Conservation (phyloP, 2,113 vertebrate genomes). For the Myrmecobius fasciatus region DNA sequence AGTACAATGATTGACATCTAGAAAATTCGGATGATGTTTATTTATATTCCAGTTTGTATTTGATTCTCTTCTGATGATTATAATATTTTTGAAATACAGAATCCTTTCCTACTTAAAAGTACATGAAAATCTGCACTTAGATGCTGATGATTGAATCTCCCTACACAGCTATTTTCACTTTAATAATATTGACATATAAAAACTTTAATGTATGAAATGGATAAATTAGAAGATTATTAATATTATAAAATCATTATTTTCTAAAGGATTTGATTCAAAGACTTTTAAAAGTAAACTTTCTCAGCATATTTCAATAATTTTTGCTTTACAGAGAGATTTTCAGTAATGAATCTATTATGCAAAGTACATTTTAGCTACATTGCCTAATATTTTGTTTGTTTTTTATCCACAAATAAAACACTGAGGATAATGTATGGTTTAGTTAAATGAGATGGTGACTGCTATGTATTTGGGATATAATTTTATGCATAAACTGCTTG, state of each 20-base stretch:
- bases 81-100: not conserved
- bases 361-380: not conserved
- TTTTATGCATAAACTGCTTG: not conserved
- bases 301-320: not conserved
- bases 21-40: not conserved
- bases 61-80: not conserved
- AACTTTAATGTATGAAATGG: not conserved
- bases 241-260: conserved; percentile 25
- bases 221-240: not conserved
- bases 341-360: not conserved
- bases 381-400: not conserved
- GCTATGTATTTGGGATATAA: not conserved
- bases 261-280: conserved; percentile 17
- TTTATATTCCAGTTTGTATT: not conserved
- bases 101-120: not conserved
- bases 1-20: not conserved
- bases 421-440: not conserved
- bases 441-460: not conserved
- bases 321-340: conserved; percentile 13
- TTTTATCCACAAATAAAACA: not conserved
- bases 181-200: not conserved
- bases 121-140: not conserved
- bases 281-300: conserved; percentile 1
- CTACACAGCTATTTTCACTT: not conserved
- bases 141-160: not conserved